These are phyloP conservation scores for Engraulis encrasicolus DNA, from an alignment of 2,113 vertebrate genomes.

Conservation along the genomic window DNA sequence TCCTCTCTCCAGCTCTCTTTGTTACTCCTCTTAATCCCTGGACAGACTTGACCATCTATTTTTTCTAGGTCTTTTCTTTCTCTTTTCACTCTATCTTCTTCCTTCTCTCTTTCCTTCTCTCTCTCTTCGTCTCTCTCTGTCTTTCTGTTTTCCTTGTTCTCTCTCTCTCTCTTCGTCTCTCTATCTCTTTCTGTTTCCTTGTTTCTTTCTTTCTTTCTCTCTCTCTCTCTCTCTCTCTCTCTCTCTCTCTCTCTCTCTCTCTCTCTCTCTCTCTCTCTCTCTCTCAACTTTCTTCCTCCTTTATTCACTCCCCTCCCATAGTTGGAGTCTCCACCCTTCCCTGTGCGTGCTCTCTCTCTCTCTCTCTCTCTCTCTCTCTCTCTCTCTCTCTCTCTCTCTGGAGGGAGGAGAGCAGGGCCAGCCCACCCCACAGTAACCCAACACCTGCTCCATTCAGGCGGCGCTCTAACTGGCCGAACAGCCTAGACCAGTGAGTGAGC, in stretches of 20 bases:
- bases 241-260: background rate
- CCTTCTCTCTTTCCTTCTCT: background rate
- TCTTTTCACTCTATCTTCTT: background rate
- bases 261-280: conserved; percentile 16
- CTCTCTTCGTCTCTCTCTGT: conserved; percentile 8
- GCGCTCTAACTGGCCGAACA: conserved; percentile 84
- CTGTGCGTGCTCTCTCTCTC: too few species aligned
- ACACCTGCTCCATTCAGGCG: conserved; percentile 83
- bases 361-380: conserved; percentile 16
- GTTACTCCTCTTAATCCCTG: background rate
- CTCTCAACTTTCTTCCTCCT: conserved; percentile 17
- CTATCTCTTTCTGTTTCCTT: conserved; percentile 16
- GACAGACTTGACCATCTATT: background rate
- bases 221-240: background rate
- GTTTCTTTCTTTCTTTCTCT: background rate
- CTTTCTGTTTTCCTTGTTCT: conserved; percentile 19
- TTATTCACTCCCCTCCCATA: conserved; percentile 28
- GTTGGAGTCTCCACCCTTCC: conserved; percentile 8
- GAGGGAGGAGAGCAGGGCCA: conserved; percentile 77
- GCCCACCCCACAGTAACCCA: conserved; percentile 79
- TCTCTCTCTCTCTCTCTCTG: conserved; percentile 27
- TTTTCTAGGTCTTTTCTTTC: background rate
- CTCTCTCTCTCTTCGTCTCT: background rate
- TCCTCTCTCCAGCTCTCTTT: background rate
- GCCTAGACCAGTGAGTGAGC: conserved; percentile 77